phyloP scores from a whole-genome alignment of 2,113 vertebrate species.

The Nerophis ophidion region DNA sequence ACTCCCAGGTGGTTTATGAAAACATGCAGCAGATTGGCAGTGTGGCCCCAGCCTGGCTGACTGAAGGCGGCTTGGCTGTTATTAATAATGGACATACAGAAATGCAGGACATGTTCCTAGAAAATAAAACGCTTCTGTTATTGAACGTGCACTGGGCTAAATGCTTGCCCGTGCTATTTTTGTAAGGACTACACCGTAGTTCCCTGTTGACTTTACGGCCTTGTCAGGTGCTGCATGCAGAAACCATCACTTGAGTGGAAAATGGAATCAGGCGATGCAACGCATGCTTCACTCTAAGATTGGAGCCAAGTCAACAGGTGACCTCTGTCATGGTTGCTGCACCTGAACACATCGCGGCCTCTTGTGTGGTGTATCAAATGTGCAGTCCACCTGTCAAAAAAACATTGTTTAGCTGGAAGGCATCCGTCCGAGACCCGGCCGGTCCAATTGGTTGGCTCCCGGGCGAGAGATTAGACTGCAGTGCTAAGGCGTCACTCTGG shows the following conservation, averaged over 20 bases:
- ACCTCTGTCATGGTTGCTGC: not conserved
- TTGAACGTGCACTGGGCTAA: slow-evolving; percentile 7
- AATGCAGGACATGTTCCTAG: slow-evolving; percentile 32
- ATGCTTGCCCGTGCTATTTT: slow-evolving; percentile 22
- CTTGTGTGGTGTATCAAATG: not conserved
- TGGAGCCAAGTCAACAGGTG: slow-evolving; percentile 40
- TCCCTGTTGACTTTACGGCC: slow-evolving; percentile 18
- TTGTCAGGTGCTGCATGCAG: not conserved
- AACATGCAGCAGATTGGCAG: slow-evolving; percentile 59
- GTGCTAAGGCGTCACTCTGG: slow-evolving; percentile 65
- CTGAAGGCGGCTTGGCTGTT: slow-evolving; percentile 21
- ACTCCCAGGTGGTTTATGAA: slow-evolving; percentile 63
- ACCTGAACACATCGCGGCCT: not conserved
- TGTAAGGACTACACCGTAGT: slow-evolving; percentile 23
- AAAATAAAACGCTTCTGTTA: slow-evolving; percentile 26
- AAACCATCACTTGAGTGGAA: not conserved
- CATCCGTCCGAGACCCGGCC: slow-evolving; percentile 32
- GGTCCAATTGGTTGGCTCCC: slow-evolving; percentile 55
- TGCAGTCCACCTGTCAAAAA: too few species aligned
- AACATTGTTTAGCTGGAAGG: slow-evolving; percentile 40
- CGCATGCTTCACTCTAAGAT: slow-evolving; percentile 1
- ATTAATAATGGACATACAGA: slow-evolving; percentile 44
- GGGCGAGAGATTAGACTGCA: slow-evolving; percentile 67
- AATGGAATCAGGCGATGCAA: not conserved
- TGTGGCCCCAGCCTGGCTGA: slow-evolving; percentile 32